Conservation (phyloP, 2,888 invertebrate species). For the Trichopria drosophilae region DNA sequence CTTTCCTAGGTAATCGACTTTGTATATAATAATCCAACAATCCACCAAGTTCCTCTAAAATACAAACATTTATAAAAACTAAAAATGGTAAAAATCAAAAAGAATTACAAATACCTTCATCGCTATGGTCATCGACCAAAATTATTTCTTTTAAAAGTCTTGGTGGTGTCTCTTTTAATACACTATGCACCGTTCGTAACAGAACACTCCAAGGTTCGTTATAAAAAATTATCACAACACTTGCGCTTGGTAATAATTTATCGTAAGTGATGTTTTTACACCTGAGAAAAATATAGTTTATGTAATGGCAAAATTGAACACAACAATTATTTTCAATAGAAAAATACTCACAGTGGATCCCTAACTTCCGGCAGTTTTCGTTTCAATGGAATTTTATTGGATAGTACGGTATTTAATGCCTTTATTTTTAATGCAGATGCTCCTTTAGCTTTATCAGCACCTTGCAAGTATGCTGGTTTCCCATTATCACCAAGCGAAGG, state of each 20-base stretch:
- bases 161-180: constrained; percentile 75
- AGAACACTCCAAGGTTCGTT: constrained; percentile 89
- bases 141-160: constrained; percentile 85
- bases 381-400: constrained; percentile 84
- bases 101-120: constrained; percentile 61
- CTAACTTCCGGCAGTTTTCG: constrained; percentile 71
- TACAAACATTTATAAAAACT: neutral
- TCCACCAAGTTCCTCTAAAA: constrained; percentile 69
- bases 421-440: constrained; percentile 77
- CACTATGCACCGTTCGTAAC: constrained; percentile 84
- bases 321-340: constrained; percentile 11
- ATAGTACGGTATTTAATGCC: constrained; percentile 86
- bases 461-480: constrained; percentile 67
- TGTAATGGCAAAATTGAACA: constrained; percentile 57
- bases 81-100: constrained; percentile 6
- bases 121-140: constrained; percentile 92
- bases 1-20: constrained; percentile 70
- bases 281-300: constrained; percentile 54
- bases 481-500: constrained; percentile 75
- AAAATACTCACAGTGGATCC: constrained; percentile 57
- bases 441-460: constrained; percentile 67
- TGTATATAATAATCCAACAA: constrained; percentile 79
- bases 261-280: constrained; percentile 67
- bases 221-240: constrained; percentile 84
- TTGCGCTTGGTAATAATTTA: constrained; percentile 69